These are phyloP conservation scores for Nannobrachium achirus DNA, from an alignment of 2,113 vertebrate genomes.

Conservation along the genomic window DNA sequence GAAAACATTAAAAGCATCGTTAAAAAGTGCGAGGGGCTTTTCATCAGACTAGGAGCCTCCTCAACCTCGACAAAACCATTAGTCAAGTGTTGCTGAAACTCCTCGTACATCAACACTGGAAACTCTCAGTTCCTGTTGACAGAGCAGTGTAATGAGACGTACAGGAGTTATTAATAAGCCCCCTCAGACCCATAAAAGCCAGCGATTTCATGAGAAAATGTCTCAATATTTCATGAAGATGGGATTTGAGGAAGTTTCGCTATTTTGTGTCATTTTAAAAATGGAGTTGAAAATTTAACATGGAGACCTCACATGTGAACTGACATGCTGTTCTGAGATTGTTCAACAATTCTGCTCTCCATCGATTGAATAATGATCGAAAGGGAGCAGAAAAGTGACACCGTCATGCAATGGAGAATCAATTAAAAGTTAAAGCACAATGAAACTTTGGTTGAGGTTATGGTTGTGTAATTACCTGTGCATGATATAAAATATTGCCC, in stretches of 20 bases:
- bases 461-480: too few relatives aligned
- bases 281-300: too few relatives aligned
- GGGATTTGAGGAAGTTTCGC: neutral
- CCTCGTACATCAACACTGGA: constrained; percentile 2
- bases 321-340: too few relatives aligned
- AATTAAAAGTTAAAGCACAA: too few relatives aligned
- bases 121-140: constrained; percentile 61
- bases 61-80: constrained; percentile 22
- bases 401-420: too few relatives aligned
- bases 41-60: neutral
- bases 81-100: constrained; percentile 15
- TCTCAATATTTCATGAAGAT: constrained; percentile 35
- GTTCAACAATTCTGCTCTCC: too few relatives aligned
- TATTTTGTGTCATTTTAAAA: neutral
- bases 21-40: constrained; percentile 2
- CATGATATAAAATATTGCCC: too few relatives aligned
- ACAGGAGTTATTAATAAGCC: constrained; percentile 50
- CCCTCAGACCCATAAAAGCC: constrained; percentile 61
- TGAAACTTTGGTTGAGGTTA: too few relatives aligned
- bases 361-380: too few relatives aligned
- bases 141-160: constrained; percentile 66
- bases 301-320: too few relatives aligned
- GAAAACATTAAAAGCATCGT: neutral
- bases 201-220: constrained; percentile 44
- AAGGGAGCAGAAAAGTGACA: too few relatives aligned